Conservation (phyloP, 2,797 vertebrate genomes). For the Psittacula derbiana region DNA sequence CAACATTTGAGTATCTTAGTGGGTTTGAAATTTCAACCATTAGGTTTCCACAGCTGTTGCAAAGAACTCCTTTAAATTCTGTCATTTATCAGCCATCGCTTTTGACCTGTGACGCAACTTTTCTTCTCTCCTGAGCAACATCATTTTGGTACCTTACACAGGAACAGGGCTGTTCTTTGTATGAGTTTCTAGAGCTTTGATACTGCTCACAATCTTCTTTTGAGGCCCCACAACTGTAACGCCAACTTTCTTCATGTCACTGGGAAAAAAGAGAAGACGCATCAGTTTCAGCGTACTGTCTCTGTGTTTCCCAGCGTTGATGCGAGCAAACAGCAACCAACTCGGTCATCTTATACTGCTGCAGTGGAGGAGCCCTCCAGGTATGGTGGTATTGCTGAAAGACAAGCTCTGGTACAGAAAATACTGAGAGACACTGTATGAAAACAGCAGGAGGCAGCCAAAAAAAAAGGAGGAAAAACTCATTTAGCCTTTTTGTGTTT, state of each 20-base stretch:
- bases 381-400: neutral
- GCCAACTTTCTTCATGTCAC: slow-evolving; percentile 94
- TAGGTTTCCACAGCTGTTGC: slow-evolving; percentile 39
- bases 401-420: neutral
- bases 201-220: slow-evolving; percentile 96
- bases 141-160: slow-evolving; percentile 80
- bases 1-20: slow-evolving; percentile 73
- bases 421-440: neutral
- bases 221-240: slow-evolving; percentile 93
- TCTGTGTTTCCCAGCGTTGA: neutral
- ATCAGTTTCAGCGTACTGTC: neutral
- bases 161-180: slow-evolving; percentile 93
- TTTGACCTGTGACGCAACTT: slow-evolving; percentile 28
- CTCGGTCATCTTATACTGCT: fast-evolving
- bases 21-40: slow-evolving; percentile 63
- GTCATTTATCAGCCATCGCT: slow-evolving; percentile 8
- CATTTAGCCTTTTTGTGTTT: neutral
- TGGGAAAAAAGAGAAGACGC: slow-evolving; percentile 60
- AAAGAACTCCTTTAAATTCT: slow-evolving; percentile 32
- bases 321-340: neutral
- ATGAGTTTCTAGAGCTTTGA: slow-evolving; percentile 94
- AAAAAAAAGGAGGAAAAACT: neutral
- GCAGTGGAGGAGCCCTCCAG: neutral
- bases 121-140: slow-evolving; percentile 40
- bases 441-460: neutral